Base-by-base conservation (phyloP, 2,888 invertebrate species). In the Synanthedon myopaeformis region DNA sequence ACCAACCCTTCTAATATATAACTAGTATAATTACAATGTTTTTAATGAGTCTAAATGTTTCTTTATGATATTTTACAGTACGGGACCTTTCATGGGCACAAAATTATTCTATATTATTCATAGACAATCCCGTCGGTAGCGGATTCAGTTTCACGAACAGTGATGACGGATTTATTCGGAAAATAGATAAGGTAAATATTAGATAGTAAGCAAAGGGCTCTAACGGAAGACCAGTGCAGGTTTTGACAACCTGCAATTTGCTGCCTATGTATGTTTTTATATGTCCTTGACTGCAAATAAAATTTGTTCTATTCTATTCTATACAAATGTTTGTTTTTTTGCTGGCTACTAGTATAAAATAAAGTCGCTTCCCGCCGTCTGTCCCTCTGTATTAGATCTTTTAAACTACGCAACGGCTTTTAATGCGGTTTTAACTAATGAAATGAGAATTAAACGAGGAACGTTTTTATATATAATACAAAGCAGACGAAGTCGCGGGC, bases 111-210 rank as follows among this genome's bases (percentile, higher is more conserved):
- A 66, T 92, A 63, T 63, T 92, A 42, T 92, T 90, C 72, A 89
- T 92, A 54, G 92, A 92, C 68, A 92, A 91, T 67, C 92, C 92
- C 0, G 89, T 91, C 11, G 91, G 91, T 0, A 82, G 89, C 8
- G 90, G 92, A 0, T 92, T 86, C 71, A 92, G 92, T 67, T 92
- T 90, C 63, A 91, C 91, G 0, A 73, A 88, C 42, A 73, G 78
- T 56, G 74, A 82, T 12, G 72, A 76, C 8, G 91, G 91, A 1
- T 90, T 87, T 68, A 86, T 89, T 1, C 81, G 68, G n/a, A 83
- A 89, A 62, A 88, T 90, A 75, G 74, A 76, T 1, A 87, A 82
- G 69, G 91, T 91, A 56, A 82, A 42, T 42, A 42, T 42, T 42
- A n/a, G 42, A n/a, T n/a, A 42, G 42, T 42, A 42, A n/a, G 42